Percentiles rank a stretch among this genome's conserved stretches.
Conservation (phyloP, 2,113 vertebrate genomes). For the Rhadina sibilatrix region DNA sequence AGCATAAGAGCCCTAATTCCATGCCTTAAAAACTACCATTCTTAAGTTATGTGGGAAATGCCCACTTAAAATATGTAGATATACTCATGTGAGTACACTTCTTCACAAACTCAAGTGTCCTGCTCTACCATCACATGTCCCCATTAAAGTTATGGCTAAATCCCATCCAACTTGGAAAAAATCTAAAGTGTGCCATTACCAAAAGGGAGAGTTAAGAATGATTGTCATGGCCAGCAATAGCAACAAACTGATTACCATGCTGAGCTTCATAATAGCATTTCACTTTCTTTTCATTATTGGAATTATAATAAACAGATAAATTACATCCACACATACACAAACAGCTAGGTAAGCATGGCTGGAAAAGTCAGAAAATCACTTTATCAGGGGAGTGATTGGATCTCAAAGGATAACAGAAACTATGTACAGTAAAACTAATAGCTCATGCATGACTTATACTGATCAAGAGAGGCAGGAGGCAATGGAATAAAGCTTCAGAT, state of each 20-base stretch:
- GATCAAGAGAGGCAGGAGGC: slow-evolving; percentile 62
- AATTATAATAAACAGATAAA: slow-evolving; percentile 73
- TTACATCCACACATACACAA: slow-evolving; percentile 50
- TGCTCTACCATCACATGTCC: background rate
- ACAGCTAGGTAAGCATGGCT: slow-evolving; percentile 49
- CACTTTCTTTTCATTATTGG: slow-evolving; percentile 59
- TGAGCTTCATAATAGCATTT: slow-evolving; percentile 66
- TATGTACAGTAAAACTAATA: slow-evolving; percentile 65
- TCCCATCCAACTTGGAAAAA: slow-evolving; percentile 13
- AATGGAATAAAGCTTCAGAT: slow-evolving; percentile 47
- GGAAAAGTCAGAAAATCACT: slow-evolving; percentile 62
- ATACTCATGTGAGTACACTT: background rate
- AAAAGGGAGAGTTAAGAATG: slow-evolving; percentile 27
- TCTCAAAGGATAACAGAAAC: slow-evolving; percentile 66
- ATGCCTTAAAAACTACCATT: background rate
- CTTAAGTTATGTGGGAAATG: background rate
- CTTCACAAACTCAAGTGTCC: background rate
- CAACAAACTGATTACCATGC: slow-evolving; percentile 68
- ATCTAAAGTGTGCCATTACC: background rate
- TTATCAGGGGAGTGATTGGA: slow-evolving; percentile 58
- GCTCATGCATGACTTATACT: slow-evolving; percentile 64
- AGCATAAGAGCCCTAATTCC: background rate
- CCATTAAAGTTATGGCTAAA: background rate
- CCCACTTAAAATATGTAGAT: background rate
- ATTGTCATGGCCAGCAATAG: slow-evolving; percentile 54